These are phyloP conservation scores for Rattus rattus DNA, from an alignment of 2,113 vertebrate genomes.

Conservation along the genomic window DNA sequence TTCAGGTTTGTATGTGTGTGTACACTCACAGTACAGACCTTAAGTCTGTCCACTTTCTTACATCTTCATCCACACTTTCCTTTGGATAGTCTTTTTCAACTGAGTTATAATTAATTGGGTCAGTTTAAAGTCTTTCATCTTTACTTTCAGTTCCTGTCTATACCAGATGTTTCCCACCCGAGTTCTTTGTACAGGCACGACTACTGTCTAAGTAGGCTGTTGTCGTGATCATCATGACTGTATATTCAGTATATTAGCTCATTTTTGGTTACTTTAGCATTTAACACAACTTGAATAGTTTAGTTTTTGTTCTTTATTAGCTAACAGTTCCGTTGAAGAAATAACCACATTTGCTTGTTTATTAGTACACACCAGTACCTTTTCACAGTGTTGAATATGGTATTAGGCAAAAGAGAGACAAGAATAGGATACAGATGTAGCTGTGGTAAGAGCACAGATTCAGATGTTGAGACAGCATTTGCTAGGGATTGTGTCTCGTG, in stretches of 20 bases:
- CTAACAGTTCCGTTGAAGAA: not conserved
- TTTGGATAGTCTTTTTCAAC: conserved; percentile 36
- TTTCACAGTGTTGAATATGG: not conserved
- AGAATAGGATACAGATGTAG: not conserved
- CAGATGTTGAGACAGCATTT: not conserved
- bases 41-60: conserved; percentile 25
- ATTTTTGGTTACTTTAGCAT: not conserved
- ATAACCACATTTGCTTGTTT: not conserved
- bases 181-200: not conserved
- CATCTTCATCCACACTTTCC: conserved; percentile 28
- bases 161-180: not conserved
- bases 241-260: not conserved
- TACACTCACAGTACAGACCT: conserved; percentile 1
- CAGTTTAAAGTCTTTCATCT: not conserved
- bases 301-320: not conserved
- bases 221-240: not conserved
- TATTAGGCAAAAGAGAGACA: not conserved
- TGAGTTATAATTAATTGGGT: not conserved
- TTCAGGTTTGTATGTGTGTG: not conserved
- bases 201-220: too few relatives aligned
- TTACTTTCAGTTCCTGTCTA: conserved; percentile 5
- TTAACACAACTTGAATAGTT: not conserved
- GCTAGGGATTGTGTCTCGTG: not conserved
- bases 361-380: not conserved
- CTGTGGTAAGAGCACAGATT: not conserved